A percentile compares a stretch with the other conserved stretches of the same genome.
Evolutionary conservation across 2,888 invertebrate genomes (phyloP).

Genomic region (Platycheirus albimanus): DNA sequence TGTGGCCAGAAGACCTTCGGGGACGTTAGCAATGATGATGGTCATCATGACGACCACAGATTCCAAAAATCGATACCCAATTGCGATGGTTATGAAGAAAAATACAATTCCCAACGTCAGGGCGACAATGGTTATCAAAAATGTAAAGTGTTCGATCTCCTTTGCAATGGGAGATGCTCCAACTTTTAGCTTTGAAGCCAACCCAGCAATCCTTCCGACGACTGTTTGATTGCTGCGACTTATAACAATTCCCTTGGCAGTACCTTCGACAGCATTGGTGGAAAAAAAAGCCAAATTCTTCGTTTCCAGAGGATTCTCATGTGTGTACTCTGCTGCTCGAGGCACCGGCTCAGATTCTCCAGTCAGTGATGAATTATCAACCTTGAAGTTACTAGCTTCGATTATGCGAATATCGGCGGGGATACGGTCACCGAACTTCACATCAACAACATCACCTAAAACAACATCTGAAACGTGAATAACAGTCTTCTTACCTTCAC

Average conservation of each 20-base stretch:
- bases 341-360: slow-evolving; percentile 98
- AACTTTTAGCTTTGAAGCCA: slow-evolving; percentile 96
- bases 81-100: slow-evolving; percentile 98
- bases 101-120: slow-evolving; percentile 98
- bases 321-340: slow-evolving; percentile 93
- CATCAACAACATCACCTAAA: slow-evolving; percentile 98
- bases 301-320: slow-evolving; percentile 97
- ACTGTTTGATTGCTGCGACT: slow-evolving; percentile 97
- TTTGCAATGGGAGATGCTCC: slow-evolving; percentile 99
- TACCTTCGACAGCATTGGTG: slow-evolving; percentile 97
- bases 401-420: slow-evolving; percentile 99
- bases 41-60: slow-evolving; percentile 99
- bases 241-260: slow-evolving; percentile 95
- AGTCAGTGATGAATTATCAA: slow-evolving; percentile 96
- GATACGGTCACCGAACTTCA: slow-evolving; percentile 99
- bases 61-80: slow-evolving; percentile 99
- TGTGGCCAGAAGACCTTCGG: slow-evolving; percentile 98
- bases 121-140: slow-evolving; percentile 97
- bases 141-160: slow-evolving; percentile 99
- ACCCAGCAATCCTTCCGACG: slow-evolving; percentile 97
- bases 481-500: slow-evolving; percentile 96
- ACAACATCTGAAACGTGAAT: slow-evolving; percentile 97
- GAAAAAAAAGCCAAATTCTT: slow-evolving; percentile 98
- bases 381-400: slow-evolving; percentile 97
- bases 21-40: slow-evolving; percentile 99